phyloP scores from a whole-genome alignment of 2,113 vertebrate species.

The Alligator sinensis region DNA sequence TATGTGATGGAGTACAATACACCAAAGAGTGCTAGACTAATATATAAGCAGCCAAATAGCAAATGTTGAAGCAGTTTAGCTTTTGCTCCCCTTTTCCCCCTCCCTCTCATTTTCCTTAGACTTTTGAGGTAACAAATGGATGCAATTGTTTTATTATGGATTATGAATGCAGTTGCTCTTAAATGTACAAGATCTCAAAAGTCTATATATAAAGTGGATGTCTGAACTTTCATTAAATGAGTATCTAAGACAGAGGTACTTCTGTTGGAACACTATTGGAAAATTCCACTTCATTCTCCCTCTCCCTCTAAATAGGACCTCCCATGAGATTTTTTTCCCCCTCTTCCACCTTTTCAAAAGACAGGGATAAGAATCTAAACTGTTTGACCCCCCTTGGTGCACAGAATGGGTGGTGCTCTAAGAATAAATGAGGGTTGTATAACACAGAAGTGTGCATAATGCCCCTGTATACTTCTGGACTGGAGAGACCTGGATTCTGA shows the following conservation, averaged over 20 bases:
- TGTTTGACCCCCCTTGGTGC: neutral
- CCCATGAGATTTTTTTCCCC: neutral
- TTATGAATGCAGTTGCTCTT: neutral
- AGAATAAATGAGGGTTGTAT: too few relatives aligned
- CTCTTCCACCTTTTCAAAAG: neutral
- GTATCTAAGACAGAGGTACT: neutral
- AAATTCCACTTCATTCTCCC: neutral
- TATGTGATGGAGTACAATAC: constrained; percentile 3
- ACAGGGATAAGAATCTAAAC: neutral
- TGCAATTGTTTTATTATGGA: neutral
- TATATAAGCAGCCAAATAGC: constrained; percentile 34
- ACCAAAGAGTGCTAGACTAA: neutral
- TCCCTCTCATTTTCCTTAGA: neutral
- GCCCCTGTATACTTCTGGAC: too few relatives aligned
- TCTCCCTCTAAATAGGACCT: neutral
- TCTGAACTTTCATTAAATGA: constrained; percentile 12
- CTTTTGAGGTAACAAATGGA: neutral
- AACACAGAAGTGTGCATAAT: too few relatives aligned
- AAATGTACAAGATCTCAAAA: constrained; percentile 24
- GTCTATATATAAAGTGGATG: neutral
- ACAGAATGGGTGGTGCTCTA: too few relatives aligned
- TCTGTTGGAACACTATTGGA: constrained; percentile 7
- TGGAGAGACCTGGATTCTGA: too few relatives aligned
- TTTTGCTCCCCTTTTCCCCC: neutral
- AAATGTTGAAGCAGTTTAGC: neutral